Percentiles rank a stretch among this genome's conserved stretches.
These are phyloP conservation scores for Aepyceros melampus DNA, from an alignment of 2,113 vertebrate species.

Conservation along the genomic window DNA sequence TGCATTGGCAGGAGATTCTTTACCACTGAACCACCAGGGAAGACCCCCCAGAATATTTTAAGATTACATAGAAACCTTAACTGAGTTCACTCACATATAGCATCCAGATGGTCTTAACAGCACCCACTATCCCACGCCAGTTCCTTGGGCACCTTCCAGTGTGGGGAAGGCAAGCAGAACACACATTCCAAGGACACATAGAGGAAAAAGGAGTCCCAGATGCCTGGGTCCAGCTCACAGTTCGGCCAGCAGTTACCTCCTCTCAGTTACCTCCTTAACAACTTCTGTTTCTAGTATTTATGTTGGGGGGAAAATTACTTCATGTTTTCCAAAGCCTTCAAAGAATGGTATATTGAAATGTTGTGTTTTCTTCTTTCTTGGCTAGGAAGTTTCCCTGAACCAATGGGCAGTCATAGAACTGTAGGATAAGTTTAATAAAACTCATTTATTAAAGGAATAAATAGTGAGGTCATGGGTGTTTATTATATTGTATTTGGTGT, in stretches of 20 bases:
- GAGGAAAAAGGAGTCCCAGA: not conserved
- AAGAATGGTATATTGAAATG: not conserved
- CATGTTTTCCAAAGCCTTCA: not conserved
- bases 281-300: not conserved
- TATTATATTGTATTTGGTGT: slow-evolving; percentile 11
- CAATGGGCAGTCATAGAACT: not conserved
- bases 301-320: not conserved
- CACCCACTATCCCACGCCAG: not conserved
- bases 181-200: not conserved
- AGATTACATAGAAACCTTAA: not conserved
- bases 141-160: not conserved
- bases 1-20: not conserved
- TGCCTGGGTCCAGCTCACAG: not conserved
- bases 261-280: not conserved
- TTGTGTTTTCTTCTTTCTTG: slow-evolving; percentile 28
- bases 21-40: not conserved
- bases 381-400: not conserved
- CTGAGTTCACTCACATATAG: not conserved
- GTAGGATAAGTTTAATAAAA: not conserved
- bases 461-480: not conserved
- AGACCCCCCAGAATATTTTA: not conserved
- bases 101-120: not conserved
- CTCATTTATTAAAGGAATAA: not conserved
- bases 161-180: not conserved
- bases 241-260: not conserved